Evolutionary conservation across 2,113 vertebrate genomes (phyloP).

Genomic region (Microcebus murinus): DNA sequence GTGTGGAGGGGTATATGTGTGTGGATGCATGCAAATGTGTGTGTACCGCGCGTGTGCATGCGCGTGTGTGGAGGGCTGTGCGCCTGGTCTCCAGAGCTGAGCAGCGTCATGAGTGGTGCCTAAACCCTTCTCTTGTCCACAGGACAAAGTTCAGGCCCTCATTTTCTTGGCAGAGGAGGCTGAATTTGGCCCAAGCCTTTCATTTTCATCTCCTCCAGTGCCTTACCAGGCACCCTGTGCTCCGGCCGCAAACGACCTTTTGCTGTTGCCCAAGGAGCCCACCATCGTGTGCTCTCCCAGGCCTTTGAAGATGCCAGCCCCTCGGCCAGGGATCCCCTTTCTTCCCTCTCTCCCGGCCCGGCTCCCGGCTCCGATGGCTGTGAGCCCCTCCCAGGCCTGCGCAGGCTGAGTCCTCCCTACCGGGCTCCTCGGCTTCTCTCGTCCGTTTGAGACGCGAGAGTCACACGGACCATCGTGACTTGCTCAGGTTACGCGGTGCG

Average conservation of each 20-base stretch:
- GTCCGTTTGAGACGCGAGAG: fast-evolving
- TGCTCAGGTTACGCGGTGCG: neutral
- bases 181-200: neutral
- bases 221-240: neutral
- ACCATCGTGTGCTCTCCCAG: neutral
- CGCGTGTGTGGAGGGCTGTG: neutral
- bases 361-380: no score
- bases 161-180: neutral
- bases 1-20: neutral
- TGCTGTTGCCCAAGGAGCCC: neutral
- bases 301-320: neutral
- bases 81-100: neutral
- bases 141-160: neutral
- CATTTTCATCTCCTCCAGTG: slow-evolving; percentile 19
- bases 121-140: neutral
- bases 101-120: neutral
- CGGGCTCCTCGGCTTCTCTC: neutral
- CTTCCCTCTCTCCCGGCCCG: no score
- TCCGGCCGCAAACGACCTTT: neutral
- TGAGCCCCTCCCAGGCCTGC: neutral
- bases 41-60: neutral
- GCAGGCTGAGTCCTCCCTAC: fast-evolving
- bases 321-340: neutral
- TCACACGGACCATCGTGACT: fast-evolving
- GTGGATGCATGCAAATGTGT: neutral